Base-by-base conservation (phyloP, 2,888 invertebrate genomes). In the Rambutsinella grinnellia region DNA sequence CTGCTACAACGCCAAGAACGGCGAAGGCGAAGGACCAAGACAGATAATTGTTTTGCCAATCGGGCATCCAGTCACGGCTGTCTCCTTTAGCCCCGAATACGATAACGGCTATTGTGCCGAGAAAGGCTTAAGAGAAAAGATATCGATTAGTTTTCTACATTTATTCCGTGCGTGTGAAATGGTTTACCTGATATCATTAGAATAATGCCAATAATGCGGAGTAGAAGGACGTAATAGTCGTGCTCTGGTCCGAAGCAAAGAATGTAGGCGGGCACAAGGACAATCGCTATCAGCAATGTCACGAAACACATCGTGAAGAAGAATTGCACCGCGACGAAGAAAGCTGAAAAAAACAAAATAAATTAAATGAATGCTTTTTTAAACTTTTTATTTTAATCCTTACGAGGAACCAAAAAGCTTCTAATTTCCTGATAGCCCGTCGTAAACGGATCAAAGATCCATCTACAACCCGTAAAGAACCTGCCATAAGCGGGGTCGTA, bases 401-500 rank as follows among this genome's bases (percentile, higher is more conserved):
- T 87, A 94, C 94, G 91, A 81, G 96, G 96, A 84, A 95, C 88
- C 51, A 97, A 88, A 87, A 93, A 96, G 74, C 94, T 94, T 65
- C 94, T 90, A 79, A 97, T 95, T 85, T 93, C 92, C 85, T 94
- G 93, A 86, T 96, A 97, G 71, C 97, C 97, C 36, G 93, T 93
- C 0, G 96, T 96, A 85, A 96, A 96, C 0, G 95, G 95, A 85
- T 97, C 96, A 87, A 95, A 97, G 13, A 98, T 93, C 97, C 97
- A 98, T 83, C 97, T 92, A 86, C 98, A 98, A 0, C 97, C 98
- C n/a, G 95, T 94, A 86, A 96, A 98, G 87, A 93, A 96, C 71
- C 96, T 90, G 66, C 91, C 88, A 79, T 93, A 91, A 84, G 93
- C 92, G 71, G 90, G 89, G 85, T 96, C 94, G 80, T 92, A 89